These are phyloP conservation scores for Myotis vivesi DNA, from an alignment of 2,797 vertebrate species.

Conservation along the genomic window DNA sequence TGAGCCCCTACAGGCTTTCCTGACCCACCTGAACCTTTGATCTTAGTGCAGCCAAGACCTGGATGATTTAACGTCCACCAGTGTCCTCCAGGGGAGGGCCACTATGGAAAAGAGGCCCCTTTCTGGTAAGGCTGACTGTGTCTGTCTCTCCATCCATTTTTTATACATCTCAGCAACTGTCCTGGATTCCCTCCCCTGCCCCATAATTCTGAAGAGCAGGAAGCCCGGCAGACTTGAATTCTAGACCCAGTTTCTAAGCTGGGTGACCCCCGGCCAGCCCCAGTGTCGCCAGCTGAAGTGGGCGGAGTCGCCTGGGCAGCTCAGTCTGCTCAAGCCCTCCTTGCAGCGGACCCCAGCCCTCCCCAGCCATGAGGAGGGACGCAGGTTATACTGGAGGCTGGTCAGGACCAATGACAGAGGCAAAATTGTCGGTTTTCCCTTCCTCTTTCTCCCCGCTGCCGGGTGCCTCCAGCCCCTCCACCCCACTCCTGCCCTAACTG, in stretches of 20 bases:
- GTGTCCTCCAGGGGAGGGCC: background rate
- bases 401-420: background rate
- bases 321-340: background rate
- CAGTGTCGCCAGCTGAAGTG: background rate
- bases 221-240: background rate
- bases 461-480: accelerated
- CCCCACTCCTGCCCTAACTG: accelerated
- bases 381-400: background rate
- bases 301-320: background rate
- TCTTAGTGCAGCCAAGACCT: background rate
- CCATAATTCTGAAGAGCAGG: background rate
- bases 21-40: background rate
- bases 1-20: background rate
- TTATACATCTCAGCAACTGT: background rate
- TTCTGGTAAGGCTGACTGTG: background rate
- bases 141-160: background rate
- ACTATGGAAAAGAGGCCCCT: background rate
- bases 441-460: too few species aligned
- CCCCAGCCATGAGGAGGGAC: background rate
- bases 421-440: background rate
- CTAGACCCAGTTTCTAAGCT: background rate
- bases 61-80: background rate
- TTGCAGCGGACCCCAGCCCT: background rate
- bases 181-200: background rate
- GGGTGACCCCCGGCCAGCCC: background rate